Percentiles rank a stretch among this genome's conserved stretches.
Conservation (phyloP, 2,113 vertebrate genomes). For the Cyanoramphus novaezelandiae region DNA sequence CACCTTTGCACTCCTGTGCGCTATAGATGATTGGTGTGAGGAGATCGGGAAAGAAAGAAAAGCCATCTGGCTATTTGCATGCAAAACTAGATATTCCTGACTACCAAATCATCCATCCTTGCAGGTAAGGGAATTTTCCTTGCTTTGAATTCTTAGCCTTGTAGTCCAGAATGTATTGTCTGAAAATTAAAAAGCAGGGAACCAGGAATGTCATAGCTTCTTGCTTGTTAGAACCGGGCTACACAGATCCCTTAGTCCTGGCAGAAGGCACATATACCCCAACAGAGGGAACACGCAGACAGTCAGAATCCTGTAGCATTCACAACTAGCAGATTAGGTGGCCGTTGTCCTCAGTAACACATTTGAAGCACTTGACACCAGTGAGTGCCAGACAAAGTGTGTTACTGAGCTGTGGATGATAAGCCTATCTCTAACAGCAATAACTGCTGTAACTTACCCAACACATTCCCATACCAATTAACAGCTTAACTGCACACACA, state of each 20-base stretch:
- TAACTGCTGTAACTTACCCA: slow-evolving; percentile 29
- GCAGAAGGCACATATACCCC: background rate
- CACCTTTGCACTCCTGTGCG: background rate
- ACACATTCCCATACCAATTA: background rate
- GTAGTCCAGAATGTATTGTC: background rate
- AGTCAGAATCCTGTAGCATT: background rate
- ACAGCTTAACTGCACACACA: background rate
- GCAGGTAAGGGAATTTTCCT: background rate
- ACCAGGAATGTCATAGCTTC: background rate
- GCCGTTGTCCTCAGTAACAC: background rate
- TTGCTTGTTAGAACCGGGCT: background rate
- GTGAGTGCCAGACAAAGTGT: background rate
- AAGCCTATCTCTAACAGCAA: background rate
- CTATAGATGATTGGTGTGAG: background rate
- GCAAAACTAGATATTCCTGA: background rate
- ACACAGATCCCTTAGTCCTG: background rate
- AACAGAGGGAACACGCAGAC: background rate
- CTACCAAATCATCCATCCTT: background rate
- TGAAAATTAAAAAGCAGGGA: background rate
- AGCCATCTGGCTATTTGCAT: background rate
- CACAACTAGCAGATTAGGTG: background rate
- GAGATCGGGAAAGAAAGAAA: background rate
- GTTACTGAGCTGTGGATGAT: background rate
- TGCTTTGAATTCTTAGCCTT: background rate
- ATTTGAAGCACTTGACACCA: background rate